Evolutionary conservation across 2,888 invertebrate species (phyloP).

Genomic region (Trachelus iudaicus): DNA sequence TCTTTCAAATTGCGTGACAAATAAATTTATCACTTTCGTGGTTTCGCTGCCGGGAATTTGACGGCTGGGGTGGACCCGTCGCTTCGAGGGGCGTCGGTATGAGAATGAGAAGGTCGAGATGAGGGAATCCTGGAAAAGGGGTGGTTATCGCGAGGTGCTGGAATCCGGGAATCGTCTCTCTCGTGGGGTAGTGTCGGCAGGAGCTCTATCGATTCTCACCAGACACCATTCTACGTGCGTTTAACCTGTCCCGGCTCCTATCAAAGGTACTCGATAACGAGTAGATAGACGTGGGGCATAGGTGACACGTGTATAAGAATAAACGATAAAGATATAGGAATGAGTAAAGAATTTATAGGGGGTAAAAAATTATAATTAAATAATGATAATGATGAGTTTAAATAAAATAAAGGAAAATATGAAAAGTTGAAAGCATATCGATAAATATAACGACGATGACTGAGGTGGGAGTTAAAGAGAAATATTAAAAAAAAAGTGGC

Average conservation of each 20-base stretch:
- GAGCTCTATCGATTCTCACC: conserved; percentile 57
- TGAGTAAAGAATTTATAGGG: rapidly evolving
- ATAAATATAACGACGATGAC: background rate
- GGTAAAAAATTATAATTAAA: background rate
- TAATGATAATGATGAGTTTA: background rate
- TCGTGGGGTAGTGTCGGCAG: conserved; percentile 49
- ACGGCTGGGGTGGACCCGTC: background rate
- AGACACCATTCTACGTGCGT: conserved; percentile 42
- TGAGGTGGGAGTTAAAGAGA: background rate
- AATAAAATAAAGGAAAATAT: background rate
- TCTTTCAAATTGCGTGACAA: background rate
- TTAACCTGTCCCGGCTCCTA: conserved; percentile 2
- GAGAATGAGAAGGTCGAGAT: conserved; percentile 32
- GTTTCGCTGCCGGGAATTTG: background rate
- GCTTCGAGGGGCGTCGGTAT: conserved; percentile 4
- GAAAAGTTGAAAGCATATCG: background rate
- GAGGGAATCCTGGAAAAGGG: conserved; percentile 39
- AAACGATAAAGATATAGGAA: background rate
- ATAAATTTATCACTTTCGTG: background rate
- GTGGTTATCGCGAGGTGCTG: conserved; percentile 34
- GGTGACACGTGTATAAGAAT: background rate
- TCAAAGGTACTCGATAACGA: background rate
- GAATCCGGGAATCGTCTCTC: conserved; percentile 54
- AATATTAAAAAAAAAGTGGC: background rate
- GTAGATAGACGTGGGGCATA: background rate